Base-by-base conservation (phyloP, 2,888 invertebrate species). In the Diadegma fenestrale region DNA sequence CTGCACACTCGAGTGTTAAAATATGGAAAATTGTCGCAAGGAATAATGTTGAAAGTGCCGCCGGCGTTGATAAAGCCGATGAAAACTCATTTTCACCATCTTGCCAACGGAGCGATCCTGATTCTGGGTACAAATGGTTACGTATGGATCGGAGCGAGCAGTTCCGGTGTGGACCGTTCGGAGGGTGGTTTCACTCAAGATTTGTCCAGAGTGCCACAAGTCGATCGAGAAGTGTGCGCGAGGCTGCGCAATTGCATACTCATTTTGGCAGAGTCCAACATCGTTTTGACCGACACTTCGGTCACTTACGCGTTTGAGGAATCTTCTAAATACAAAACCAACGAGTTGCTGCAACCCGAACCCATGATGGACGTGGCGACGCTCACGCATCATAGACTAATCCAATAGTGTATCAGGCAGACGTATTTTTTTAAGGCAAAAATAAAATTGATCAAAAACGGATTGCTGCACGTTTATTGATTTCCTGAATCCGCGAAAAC, bases 111-210 rank as follows among this genome's bases (percentile, higher is more conserved):
- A 0, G 97, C 98, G 0, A 98, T 97, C 84, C 95, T 99, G 30
- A 99, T 99, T 84, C 95, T 99, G 33, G 99, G 99, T 8, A 99
- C 98, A 92, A 99, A 99, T 94, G 99, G 99, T 0, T 98, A 97
- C 91, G 96, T 99, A 86, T 99, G 99, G 99, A 97, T 99, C 81
- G 97, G 97, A 82, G 97, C 98, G 0, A 95, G 95, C 6, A 94
- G 95, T 7, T 94, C 95, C 64, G 96, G 96, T 75, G 96, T 96
- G 41, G 96, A 96, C 85, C 95, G 95, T 63, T 95, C 95, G 66
- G 96, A 96, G 33, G 97, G 97, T 48, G 97, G 97, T 22, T 98
- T 97, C 91, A 95, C 96, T 0, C 97, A 97, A 91, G 97, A 97
- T 94, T 94, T 97, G 69, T 92, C 93, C 0, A 88, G 96, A 14